Base-by-base conservation (phyloP, 1,140 invertebrate species). In the Calosoma granatense region DNA sequence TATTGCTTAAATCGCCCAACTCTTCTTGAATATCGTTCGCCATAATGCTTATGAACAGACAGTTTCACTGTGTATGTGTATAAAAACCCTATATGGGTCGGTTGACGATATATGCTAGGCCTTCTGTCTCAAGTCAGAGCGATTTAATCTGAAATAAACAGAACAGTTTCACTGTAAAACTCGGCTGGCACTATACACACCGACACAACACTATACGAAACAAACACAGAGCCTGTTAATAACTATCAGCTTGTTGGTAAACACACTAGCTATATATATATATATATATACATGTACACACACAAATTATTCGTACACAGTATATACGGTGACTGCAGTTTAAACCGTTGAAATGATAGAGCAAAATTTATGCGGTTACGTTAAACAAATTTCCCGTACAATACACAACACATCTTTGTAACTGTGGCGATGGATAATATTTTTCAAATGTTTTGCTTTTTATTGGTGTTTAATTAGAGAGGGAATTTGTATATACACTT, bases 21-120 rank as follows among this genome's bases (percentile, higher is more conserved):
- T 68, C 65, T 47, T 69, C 64, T 51, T 61, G 63, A 17, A 60
- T 62, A n/a, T 62, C 62, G 56, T 55, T 60, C 30, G 60, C 59
- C 20, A 65, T 62, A 51, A 60, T 22, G 61, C 43, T 56, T 65
- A 43, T 53, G 56, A 55, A 58, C 61, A 60, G 47, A 65, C 65
- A 56, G 67, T 62, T 22, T 63, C 62, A 54, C 53, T 22, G 51
- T 64, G 63, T 58, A n/a, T n/a, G n/a, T n/a, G n/a, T n/a, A 60
- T 61, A 60, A 62, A 63, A 63, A 68, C 67, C 53, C 57, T 61
- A n/a, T 63, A 47, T 54, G 19, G 14, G 39, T 56, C 26, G 12
- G 47, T 20, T n/a, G 12, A 43, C 41, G 47, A 19, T 21, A 15
- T 54, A 20, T 26, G 19, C 15, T 36, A 41, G n/a, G 41, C 41